Conservation (phyloP, 2,113 vertebrate species). For the Ceratotherium simum region DNA sequence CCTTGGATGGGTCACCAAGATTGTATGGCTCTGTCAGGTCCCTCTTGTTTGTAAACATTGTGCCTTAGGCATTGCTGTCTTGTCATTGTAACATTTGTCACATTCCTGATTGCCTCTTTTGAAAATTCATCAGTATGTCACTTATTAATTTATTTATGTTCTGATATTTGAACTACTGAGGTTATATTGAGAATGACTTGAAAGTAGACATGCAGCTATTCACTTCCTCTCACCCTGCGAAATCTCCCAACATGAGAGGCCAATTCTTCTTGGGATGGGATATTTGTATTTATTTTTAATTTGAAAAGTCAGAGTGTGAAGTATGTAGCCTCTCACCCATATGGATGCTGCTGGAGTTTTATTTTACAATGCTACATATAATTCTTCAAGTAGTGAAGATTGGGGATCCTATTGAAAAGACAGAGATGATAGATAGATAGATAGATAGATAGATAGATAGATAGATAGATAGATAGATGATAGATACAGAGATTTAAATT, state of each 20-base stretch:
- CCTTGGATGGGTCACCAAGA: not conserved
- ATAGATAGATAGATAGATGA: not conserved
- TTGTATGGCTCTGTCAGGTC: not conserved
- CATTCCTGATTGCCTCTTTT: not conserved
- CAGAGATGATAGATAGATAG: not conserved
- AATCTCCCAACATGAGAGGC: not conserved
- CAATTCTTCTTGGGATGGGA: not conserved
- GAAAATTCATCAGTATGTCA: slow-evolving; percentile 26
- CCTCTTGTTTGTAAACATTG: not conserved
- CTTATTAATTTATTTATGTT: slow-evolving; percentile 21
- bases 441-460: not conserved
- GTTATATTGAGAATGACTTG: slow-evolving; percentile 31
- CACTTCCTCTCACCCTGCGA: not conserved
- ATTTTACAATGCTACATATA: not conserved
- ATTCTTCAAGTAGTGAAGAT: not conserved
- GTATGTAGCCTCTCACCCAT: not conserved
- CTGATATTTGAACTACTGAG: not conserved
- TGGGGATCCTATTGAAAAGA: not conserved
- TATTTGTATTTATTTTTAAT: not conserved
- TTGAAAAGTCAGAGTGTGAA: not conserved
- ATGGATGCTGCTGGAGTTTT: not conserved
- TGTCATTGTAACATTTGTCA: not conserved
- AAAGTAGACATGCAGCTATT: not conserved
- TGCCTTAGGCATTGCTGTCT: not conserved
- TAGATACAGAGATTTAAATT: not conserved